Evolutionary conservation across 2,797 vertebrate species (phyloP).

Genomic region (Geotrypetes seraphini): DNA sequence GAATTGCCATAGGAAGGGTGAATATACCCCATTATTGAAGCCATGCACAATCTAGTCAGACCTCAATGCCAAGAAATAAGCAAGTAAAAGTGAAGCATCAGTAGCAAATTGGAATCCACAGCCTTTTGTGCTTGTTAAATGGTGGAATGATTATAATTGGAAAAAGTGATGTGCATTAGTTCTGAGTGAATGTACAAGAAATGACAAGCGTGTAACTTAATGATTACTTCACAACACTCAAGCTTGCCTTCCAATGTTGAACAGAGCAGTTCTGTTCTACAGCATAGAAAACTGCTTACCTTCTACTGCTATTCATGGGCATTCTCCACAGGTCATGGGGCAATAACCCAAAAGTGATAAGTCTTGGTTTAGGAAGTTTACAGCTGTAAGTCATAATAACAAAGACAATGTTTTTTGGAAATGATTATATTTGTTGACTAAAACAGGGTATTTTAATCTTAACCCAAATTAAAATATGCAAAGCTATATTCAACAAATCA

Average conservation of each 20-base stretch:
- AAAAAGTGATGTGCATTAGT: slow-evolving; percentile 76
- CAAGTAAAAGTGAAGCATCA: slow-evolving; percentile 58
- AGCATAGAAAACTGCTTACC: slow-evolving; percentile 54
- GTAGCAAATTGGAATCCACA: slow-evolving; percentile 71
- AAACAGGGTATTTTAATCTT: slow-evolving; percentile 33
- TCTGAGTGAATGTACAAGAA: slow-evolving; percentile 76
- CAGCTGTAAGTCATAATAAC: slow-evolving; percentile 54
- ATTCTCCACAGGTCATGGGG: slow-evolving; percentile 62
- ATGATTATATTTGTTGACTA: slow-evolving; percentile 27
- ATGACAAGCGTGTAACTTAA: slow-evolving; percentile 74
- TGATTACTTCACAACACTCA: slow-evolving; percentile 61
- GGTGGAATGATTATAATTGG: slow-evolving; percentile 75
- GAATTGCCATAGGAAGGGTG: slow-evolving; percentile 34
- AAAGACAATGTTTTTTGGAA: slow-evolving; percentile 26
- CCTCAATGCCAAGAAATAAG: slow-evolving; percentile 62
- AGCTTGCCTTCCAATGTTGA: slow-evolving; percentile 45
- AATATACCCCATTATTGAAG: slow-evolving; percentile 39
- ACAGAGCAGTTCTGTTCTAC: slow-evolving; percentile 45
- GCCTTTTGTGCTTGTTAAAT: slow-evolving; percentile 77
- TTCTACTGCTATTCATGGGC: slow-evolving; percentile 53
- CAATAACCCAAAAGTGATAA: slow-evolving; percentile 68
- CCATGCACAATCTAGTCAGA: slow-evolving; percentile 43
- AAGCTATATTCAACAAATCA: slow-evolving; percentile 16
- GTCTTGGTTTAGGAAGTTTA: slow-evolving; percentile 59
- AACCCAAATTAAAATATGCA: slow-evolving; percentile 34